These are phyloP conservation scores for Lamellibrachia columna DNA, from an alignment of 2,888 invertebrate genomes.

Conservation along the genomic window DNA sequence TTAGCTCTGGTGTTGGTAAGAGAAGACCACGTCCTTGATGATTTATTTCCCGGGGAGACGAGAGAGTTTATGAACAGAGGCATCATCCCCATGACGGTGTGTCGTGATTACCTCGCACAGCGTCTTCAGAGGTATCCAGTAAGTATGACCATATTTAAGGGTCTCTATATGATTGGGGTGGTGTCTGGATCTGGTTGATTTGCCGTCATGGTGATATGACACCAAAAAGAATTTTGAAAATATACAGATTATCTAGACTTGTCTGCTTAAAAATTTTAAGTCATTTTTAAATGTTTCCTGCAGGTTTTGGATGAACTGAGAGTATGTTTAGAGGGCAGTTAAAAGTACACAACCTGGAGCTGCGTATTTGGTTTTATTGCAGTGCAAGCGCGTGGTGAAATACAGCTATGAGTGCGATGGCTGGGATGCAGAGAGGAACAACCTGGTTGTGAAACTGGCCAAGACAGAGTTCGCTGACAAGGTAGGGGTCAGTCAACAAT, in stretches of 20 bases:
- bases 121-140: neutral
- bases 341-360: neutral
- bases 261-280: no score
- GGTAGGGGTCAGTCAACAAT: neutral
- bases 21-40: neutral
- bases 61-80: conserved; percentile 4
- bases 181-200: neutral
- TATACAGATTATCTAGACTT: no score
- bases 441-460: neutral
- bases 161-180: neutral
- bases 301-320: no score
- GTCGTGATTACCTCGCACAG: neutral
- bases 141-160: neutral
- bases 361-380: neutral
- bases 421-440: neutral
- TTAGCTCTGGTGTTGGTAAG: neutral
- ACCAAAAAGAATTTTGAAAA: no score
- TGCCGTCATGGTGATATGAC: neutral
- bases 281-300: no score
- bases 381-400: neutral
- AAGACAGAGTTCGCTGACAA: neutral
- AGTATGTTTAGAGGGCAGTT: no score
- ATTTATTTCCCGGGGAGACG: conserved; percentile 2
- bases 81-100: conserved; percentile 3
- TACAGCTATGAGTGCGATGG: neutral